Conservation (phyloP, 2,797 vertebrate genomes). For the Phylloscopus collybita region DNA sequence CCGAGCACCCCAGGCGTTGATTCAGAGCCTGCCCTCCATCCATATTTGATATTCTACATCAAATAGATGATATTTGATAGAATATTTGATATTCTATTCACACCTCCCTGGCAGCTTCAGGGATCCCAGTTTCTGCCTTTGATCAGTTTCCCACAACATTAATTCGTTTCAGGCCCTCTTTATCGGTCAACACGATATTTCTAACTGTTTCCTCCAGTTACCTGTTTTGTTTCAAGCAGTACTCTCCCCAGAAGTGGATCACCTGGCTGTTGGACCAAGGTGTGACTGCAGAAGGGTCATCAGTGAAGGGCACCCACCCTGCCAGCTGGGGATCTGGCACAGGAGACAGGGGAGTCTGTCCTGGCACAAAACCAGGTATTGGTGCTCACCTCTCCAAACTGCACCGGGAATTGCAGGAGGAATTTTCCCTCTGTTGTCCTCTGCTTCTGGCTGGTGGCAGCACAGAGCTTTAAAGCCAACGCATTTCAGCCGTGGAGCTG, state of each 20-base stretch:
- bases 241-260: background rate
- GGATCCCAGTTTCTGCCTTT: background rate
- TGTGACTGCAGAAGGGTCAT: background rate
- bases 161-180: background rate
- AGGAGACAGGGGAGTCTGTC: fast-evolving
- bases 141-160: background rate
- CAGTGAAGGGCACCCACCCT: background rate
- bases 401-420: background rate
- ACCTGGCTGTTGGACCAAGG: background rate
- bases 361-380: fast-evolving
- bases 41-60: background rate
- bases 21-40: background rate
- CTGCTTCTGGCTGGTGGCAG: background rate
- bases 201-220: background rate
- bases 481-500: background rate
- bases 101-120: conserved; percentile 2
- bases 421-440: background rate
- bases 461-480: background rate
- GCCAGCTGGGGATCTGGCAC: background rate
- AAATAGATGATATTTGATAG: too few relatives aligned
- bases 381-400: background rate
- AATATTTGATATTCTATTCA: background rate
- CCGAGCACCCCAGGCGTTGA: background rate
- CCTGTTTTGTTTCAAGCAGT: background rate
- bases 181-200: background rate